Evolutionary conservation across 2,797 vertebrate genomes (phyloP).

Genomic region (Graptemys geographica): DNA sequence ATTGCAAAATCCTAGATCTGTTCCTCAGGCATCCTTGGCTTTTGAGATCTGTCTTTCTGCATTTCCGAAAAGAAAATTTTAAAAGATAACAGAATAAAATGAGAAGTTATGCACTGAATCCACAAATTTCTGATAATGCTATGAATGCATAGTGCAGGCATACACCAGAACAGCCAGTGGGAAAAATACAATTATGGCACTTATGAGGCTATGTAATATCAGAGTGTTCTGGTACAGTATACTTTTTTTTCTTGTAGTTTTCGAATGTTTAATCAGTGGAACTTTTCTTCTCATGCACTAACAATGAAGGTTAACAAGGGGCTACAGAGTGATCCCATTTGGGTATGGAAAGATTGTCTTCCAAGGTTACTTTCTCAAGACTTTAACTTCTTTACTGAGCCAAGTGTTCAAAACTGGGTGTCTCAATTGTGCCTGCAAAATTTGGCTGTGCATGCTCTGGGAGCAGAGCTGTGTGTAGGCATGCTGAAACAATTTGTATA

Average conservation of each 20-base stretch:
- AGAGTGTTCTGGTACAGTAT: neutral
- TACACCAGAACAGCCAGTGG: neutral
- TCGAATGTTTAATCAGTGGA: neutral
- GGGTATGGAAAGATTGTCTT: slow-evolving; percentile 21
- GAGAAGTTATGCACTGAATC: neutral
- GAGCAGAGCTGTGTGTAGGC: neutral
- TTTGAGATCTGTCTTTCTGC: neutral
- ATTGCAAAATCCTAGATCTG: neutral
- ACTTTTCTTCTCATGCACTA: neutral
- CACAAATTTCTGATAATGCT: neutral
- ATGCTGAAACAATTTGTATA: too few relatives aligned
- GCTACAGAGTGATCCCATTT: neutral
- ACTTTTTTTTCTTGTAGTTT: slow-evolving; percentile 23
- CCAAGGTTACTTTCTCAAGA: neutral
- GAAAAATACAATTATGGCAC: slow-evolving; percentile 19
- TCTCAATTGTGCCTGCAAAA: neutral
- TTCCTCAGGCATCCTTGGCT: neutral
- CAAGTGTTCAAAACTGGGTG: neutral
- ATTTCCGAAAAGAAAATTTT: neutral
- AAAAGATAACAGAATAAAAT: slow-evolving; percentile 13
- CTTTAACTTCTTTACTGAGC: neutral
- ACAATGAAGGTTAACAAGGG: neutral
- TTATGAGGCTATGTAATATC: neutral
- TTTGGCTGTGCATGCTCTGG: neutral
- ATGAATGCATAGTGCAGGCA: neutral